Conservation (phyloP, 2,113 vertebrate genomes). For the Sander vitreus region DNA sequence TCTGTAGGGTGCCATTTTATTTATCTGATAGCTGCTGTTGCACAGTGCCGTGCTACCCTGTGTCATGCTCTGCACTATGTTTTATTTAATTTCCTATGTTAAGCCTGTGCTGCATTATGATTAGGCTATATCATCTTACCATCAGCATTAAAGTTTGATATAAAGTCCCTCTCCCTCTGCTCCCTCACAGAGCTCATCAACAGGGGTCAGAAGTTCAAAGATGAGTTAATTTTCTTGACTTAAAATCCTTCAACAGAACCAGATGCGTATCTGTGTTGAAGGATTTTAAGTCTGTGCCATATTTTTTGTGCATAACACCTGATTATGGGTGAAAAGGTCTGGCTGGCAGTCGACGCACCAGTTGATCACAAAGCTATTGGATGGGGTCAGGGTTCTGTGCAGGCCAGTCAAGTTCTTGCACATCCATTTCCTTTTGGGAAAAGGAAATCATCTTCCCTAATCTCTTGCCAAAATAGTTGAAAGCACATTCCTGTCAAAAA, state of each 20-base stretch:
- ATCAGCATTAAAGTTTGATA: slow-evolving; percentile 11
- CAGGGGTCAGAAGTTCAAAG: slow-evolving; percentile 10
- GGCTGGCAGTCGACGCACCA: too few species aligned
- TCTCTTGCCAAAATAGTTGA: too few species aligned
- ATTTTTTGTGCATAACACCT: too few species aligned
- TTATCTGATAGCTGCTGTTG: neutral
- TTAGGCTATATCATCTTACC: neutral
- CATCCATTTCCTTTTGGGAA: too few species aligned
- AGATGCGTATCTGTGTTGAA: neutral
- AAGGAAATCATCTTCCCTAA: too few species aligned
- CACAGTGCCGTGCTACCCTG: neutral
- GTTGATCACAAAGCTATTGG: too few species aligned
- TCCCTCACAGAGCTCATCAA: slow-evolving; percentile 2
- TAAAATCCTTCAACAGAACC: too few species aligned
- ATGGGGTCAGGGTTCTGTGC: too few species aligned
- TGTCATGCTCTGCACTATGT: neutral
- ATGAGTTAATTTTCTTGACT: neutral
- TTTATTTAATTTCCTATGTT: neutral
- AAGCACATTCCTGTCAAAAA: too few species aligned
- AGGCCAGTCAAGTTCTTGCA: too few species aligned
- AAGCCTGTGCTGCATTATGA: neutral
- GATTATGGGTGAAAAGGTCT: too few species aligned
- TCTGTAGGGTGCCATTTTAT: slow-evolving; percentile 8
- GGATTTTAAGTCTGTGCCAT: neutral
- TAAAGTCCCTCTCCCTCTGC: neutral